Evolutionary conservation across 2,888 invertebrate species (phyloP).

Genomic region (Eupithecia pulchellata): DNA sequence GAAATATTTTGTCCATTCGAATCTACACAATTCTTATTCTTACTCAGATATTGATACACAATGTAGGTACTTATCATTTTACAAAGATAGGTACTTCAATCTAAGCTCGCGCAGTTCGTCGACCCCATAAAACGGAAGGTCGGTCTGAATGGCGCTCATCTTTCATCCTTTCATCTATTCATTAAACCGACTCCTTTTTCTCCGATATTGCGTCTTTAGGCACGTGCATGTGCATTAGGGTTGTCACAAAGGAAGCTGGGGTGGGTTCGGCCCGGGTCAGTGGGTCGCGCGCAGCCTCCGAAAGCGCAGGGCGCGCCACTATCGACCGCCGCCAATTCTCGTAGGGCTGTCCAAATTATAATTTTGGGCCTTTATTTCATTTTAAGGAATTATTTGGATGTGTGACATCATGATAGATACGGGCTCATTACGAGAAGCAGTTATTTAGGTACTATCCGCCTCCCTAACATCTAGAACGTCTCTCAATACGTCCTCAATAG

Average conservation of each 20-base stretch:
- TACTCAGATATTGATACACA: not conserved
- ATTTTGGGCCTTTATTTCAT: not conserved
- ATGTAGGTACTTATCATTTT: not conserved
- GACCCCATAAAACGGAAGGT: constrained; percentile 50
- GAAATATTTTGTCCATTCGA: not conserved
- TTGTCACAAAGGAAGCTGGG: constrained; percentile 53
- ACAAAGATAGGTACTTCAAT: constrained; percentile 26
- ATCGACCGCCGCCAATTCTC: constrained; percentile 77
- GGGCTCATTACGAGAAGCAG: not conserved
- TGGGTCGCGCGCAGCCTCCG: constrained; percentile 87
- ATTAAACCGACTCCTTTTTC: constrained; percentile 49
- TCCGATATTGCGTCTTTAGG: constrained; percentile 49
- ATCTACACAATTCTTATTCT: not conserved
- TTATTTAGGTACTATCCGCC: not conserved
- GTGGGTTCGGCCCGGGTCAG: constrained; percentile 82
- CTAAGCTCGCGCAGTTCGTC: constrained; percentile 50
- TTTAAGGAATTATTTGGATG: not conserved
- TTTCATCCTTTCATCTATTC: constrained; percentile 55
- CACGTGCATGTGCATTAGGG: constrained; percentile 65
- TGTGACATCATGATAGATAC: not conserved
- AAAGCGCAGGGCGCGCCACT: constrained; percentile 79
- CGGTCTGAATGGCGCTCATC: constrained; percentile 57
- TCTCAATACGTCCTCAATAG: not conserved
- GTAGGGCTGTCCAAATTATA: constrained; percentile 67
- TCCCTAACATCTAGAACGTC: not conserved